Conservation (phyloP, 2,797 vertebrate species). For the Dipus sagitta region DNA sequence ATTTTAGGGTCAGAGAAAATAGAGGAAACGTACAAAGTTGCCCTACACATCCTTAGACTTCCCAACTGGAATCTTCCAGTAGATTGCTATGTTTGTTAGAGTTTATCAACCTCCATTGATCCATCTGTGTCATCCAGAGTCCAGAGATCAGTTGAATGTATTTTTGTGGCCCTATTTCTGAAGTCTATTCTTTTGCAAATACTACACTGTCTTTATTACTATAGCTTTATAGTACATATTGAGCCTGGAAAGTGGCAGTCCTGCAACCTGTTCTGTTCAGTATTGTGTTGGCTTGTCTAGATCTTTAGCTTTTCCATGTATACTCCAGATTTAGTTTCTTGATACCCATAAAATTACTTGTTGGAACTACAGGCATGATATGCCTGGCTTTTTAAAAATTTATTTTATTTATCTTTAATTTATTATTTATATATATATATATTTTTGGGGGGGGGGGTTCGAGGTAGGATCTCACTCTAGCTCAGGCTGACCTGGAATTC, state of each 20-base stretch:
- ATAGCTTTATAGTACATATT: background rate
- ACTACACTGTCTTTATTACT: background rate
- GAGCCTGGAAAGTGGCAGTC: background rate
- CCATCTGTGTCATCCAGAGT: background rate
- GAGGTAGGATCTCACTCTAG: too few relatives aligned
- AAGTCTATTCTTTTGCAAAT: background rate
- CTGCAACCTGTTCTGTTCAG: too few relatives aligned
- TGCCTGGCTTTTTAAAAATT: too few relatives aligned
- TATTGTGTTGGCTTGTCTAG: background rate
- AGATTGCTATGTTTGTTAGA: background rate
- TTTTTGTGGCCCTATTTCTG: background rate
- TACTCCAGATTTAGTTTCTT: background rate
- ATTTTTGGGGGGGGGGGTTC: too few relatives aligned
- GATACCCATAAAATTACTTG: background rate
- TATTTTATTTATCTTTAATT: background rate
- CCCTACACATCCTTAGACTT: background rate
- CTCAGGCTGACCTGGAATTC: too few relatives aligned
- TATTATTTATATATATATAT: too few relatives aligned
- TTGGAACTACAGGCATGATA: background rate
- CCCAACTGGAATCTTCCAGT: background rate
- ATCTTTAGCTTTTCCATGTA: background rate
- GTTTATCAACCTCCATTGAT: background rate
- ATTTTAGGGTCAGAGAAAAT: background rate
- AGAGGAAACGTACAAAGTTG: background rate
- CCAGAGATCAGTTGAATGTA: background rate